These are phyloP conservation scores for Stenodera caucasica DNA, from an alignment of 2,888 invertebrate species.

Conservation along the genomic window DNA sequence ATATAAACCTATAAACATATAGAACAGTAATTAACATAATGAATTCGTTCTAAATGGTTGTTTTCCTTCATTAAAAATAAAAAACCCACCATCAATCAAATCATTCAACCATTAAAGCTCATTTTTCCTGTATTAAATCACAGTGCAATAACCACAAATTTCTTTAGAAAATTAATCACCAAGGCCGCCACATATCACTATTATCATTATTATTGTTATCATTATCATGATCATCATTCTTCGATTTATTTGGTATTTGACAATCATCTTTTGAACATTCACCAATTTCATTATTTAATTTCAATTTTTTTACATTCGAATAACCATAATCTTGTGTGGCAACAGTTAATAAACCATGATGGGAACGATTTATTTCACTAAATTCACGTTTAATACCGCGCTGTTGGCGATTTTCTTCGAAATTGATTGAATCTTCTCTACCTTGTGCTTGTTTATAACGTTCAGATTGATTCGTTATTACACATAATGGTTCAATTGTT, in stretches of 20 bases:
- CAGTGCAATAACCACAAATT: conserved; percentile 11
- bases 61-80: not conserved
- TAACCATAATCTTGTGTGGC: conserved; percentile 30
- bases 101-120: conserved; percentile 35
- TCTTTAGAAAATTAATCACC: conserved; percentile 41
- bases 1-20: not conserved
- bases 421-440: conserved; percentile 46
- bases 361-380: conserved; percentile 31
- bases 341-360: conserved; percentile 39
- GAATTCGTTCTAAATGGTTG: not conserved
- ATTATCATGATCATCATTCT: conserved; percentile 3
- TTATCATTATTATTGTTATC: conserved; percentile 32
- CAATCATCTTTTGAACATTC: not conserved
- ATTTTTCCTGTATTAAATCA: conserved; percentile 26
- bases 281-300: conserved; percentile 18
- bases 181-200: conserved; percentile 55
- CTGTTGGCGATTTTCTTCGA: conserved; percentile 46
- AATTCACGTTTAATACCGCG: conserved; percentile 45
- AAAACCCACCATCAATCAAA: not conserved
- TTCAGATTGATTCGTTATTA: conserved; percentile 53
- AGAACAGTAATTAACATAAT: not conserved
- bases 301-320: conserved; percentile 37
- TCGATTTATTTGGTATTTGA: not conserved
- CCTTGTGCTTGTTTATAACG: conserved; percentile 50
- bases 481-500: conserved; percentile 48